Evolutionary conservation across 2,113 vertebrate genomes (phyloP), one percentile per base, ranked within the genome.

Genomic region (Onychostoma macrolepis): DNA sequence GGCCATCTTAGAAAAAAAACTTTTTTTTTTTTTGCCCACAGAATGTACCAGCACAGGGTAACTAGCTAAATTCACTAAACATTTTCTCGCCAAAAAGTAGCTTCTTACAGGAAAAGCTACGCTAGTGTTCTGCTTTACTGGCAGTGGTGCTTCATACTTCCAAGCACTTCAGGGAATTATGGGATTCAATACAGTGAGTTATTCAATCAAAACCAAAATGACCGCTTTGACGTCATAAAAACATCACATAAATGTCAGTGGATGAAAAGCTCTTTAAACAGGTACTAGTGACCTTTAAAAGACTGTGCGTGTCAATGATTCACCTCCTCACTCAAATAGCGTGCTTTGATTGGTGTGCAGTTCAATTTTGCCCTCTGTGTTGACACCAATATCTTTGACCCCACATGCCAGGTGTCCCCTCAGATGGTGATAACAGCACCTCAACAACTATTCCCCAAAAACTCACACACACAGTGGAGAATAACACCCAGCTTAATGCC

Each of bases 401-500:
- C 77, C 86, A 63, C 30, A 50, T 76, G 72, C 71, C 88, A 89
- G 88, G 79, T 89, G 86, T 74, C 48, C 84, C 85, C 82, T 79
- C 83, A 80, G 84, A 56, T 83, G 80, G 41, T 72, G 88, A 86
- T 86, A 87, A 88, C 87, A 86, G 56, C 83, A 88, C 77, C 78
- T 83, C 65, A 88, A 85, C 65, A 69, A 19, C 48, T 53, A 24
- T 75, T 38, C 85, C 84, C 69, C 77, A 26, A 76, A 86, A 67
- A 69, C 86, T 53, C 84, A 56, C 78, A 87, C 77, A 87, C 69
- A 67, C 43, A 85, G 43, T 21, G 15, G 65, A 87, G 81, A 87
- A 82, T 89, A 93, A 94, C 93, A 92, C 84, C 65, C 88, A 4
- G 53, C 89, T 91, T 81, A 28, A 84, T 90, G 93, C 94, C 94